These are phyloP conservation scores for Platycnemis pennipes DNA, from an alignment of 2,888 invertebrate genomes.

Conservation along the genomic window DNA sequence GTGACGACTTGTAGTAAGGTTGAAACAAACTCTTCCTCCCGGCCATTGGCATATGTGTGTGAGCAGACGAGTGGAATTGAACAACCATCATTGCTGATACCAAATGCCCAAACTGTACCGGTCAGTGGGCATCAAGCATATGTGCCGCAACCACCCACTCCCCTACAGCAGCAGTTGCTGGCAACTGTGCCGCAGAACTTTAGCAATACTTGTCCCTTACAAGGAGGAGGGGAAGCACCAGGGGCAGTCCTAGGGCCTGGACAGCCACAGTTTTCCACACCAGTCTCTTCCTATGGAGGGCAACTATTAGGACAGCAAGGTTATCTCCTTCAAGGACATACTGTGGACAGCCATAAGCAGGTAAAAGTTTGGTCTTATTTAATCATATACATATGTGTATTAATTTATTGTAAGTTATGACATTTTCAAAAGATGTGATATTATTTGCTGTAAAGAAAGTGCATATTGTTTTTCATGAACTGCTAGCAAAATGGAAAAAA, in stretches of 20 bases:
- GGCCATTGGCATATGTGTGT: constrained; percentile 40
- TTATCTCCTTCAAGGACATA: constrained; percentile 22
- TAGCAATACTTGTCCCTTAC: constrained; percentile 40
- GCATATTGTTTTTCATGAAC: too few species aligned
- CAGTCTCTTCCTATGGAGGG: constrained; percentile 56
- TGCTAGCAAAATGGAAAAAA: too few species aligned
- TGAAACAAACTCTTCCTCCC: constrained; percentile 32
- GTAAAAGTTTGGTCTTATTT: neutral
- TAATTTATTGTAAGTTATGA: too few species aligned
- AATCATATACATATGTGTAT: too few species aligned
- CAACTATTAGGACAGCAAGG: constrained; percentile 23
- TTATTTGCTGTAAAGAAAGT: too few species aligned
- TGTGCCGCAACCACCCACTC: constrained; percentile 48
- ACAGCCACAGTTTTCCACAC: constrained; percentile 56
- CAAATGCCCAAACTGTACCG: constrained; percentile 44
- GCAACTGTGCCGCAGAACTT: constrained; percentile 57
- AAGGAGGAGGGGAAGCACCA: constrained; percentile 49
- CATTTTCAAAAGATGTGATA: too few species aligned
- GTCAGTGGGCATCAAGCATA: constrained; percentile 23
- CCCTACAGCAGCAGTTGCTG: constrained; percentile 53
- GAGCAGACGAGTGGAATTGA: constrained; percentile 44
- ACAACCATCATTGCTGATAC: neutral
- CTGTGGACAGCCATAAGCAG: constrained; percentile 40
- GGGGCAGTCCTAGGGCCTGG: constrained; percentile 50
- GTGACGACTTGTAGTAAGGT: constrained; percentile 8